A percentile compares a stretch with the other conserved stretches of the same genome.
Conservation (phyloP, 2,797 vertebrate species). For the Manis javanica region DNA sequence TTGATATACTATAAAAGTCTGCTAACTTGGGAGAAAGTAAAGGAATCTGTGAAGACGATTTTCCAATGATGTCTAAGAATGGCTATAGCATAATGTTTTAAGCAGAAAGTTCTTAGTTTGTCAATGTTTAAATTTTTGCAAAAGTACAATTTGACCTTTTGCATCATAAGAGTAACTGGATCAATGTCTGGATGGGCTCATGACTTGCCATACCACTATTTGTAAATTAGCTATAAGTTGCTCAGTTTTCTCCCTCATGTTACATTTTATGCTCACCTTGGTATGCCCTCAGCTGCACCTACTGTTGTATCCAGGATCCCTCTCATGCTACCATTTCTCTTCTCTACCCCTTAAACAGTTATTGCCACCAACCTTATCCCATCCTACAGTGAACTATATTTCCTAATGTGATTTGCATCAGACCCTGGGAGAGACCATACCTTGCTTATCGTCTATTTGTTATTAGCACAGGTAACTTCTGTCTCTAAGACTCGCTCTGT, state of each 20-base stretch:
- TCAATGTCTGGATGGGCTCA: neutral
- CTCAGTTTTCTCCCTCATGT: neutral
- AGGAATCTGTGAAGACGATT: neutral
- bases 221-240: neutral
- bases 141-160: slow-evolving; percentile 7
- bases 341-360: neutral
- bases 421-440: neutral
- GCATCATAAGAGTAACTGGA: neutral
- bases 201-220: neutral
- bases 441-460: neutral
- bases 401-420: neutral
- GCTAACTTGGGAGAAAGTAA: neutral
- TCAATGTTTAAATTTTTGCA: slow-evolving; percentile 18
- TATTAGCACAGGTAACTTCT: neutral
- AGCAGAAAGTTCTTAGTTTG: neutral
- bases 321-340: neutral
- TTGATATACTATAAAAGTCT: neutral
- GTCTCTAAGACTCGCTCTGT: neutral
- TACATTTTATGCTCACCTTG: neutral
- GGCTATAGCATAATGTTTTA: neutral
- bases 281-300: neutral
- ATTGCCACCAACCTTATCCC: neutral
- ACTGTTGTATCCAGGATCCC: neutral
- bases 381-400: neutral
- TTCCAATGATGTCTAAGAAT: neutral